Conservation (phyloP, 2,888 invertebrate species). For the Hylaea fasciaria region DNA sequence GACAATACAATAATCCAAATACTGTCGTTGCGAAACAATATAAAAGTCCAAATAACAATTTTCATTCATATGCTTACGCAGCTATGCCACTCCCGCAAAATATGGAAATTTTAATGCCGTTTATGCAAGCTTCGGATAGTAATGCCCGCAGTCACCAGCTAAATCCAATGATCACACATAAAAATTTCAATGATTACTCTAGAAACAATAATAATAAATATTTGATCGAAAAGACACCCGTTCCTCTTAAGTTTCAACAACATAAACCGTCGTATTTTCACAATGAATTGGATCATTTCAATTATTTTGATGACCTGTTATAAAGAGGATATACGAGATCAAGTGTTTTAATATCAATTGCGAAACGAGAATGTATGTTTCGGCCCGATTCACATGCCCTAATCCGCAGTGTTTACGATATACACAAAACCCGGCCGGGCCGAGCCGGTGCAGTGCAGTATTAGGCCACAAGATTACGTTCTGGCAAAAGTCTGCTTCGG, state of each 20-base stretch:
- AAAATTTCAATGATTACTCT: constrained; percentile 44
- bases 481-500: constrained; percentile 26
- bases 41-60: constrained; percentile 8
- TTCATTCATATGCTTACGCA: constrained; percentile 18
- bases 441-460: constrained; percentile 54
- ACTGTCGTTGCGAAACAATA: background rate
- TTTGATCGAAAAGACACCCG: constrained; percentile 36
- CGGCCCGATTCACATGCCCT: constrained; percentile 33
- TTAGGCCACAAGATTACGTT: constrained; percentile 50
- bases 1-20: constrained; percentile 7
- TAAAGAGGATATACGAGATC: constrained; percentile 3
- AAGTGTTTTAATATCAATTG: background rate
- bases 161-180: constrained; percentile 43
- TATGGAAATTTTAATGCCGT: constrained; percentile 2
- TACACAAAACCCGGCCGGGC: constrained; percentile 40
- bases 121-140: constrained; percentile 13
- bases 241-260: constrained; percentile 7
- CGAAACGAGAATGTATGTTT: background rate
- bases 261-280: constrained; percentile 20
- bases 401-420: constrained; percentile 53
- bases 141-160: constrained; percentile 25
- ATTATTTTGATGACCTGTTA: constrained; percentile 32
- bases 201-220: constrained; percentile 43
- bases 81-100: constrained; percentile 11
- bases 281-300: constrained; percentile 13